Base-by-base conservation (phyloP, 2,113 vertebrate genomes). In the Colius striatus region DNA sequence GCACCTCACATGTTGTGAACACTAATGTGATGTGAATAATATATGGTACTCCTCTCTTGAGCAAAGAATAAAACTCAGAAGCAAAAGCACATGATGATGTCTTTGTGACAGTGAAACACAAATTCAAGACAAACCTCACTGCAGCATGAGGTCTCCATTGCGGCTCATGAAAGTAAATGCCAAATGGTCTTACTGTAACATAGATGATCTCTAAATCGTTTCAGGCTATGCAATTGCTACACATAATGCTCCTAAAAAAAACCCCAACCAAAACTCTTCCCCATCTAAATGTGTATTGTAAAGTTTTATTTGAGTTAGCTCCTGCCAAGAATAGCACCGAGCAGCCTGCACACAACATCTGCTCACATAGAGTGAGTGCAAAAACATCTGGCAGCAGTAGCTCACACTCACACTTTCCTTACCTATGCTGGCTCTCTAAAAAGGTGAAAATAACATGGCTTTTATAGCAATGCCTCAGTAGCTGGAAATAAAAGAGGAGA, bases 191-290 rank as follows among this genome's bases (percentile, higher is more conserved):
- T 88, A 86, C 62, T 88, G 84, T 84, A 90, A 48, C 61, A 54
- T 17, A 91, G 82, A 92, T 72, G 91, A 75, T 91, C 91, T 84
- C 79, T 96, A 94, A 97, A 97, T 96, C 91, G 95, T 91, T 62
- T 68, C 85, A 92, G 90, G 61, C 70, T 93, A 82, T 36, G 80
- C 76, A 81, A 91, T 38, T 89, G 89, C 92, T 73, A 43, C 93
- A 67, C 65, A 72, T 79, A 92, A 92, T 72, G 76, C 58, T 87
- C 78, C 68, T 61, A 32, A 93, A 95, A 71, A 84, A 61, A 80
- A 71, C 45, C 1, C 1, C 41, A 79, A 7, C 53, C 2, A 3
- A 87, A 96, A 75, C 58, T 75, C 75, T 84, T 89, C 83, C 76
- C 43, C 43, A 19, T 80, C 82, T 54, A n/a, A 89, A 96, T 90